A percentile compares a stretch with the other conserved stretches of the same genome.
These are phyloP conservation scores for Leptopilina myrica DNA, from an alignment of 2,888 invertebrate species.

Conservation along the genomic window DNA sequence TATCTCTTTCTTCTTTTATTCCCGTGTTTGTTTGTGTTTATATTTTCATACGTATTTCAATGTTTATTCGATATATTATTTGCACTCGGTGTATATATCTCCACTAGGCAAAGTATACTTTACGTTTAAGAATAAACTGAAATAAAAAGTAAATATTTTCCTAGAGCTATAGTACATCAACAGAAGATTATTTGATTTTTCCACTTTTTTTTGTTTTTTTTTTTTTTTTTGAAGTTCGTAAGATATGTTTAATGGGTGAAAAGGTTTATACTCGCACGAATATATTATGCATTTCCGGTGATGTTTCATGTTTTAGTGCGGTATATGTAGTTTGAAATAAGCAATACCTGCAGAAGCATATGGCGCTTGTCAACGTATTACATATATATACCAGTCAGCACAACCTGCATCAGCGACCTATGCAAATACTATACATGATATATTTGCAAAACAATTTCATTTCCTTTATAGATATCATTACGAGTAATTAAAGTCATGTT, in stretches of 20 bases:
- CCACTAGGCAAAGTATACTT: not conserved
- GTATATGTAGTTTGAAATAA: not conserved
- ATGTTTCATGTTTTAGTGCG: not conserved
- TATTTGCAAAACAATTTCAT: constrained; percentile 5
- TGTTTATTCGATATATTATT: constrained; percentile 4
- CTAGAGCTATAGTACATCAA: not conserved
- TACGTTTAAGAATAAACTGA: constrained; percentile 5
- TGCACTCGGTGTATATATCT: not conserved
- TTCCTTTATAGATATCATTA: not conserved
- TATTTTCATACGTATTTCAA: not conserved
- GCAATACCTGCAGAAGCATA: not conserved
- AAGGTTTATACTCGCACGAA: not conserved
- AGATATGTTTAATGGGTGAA: not conserved
- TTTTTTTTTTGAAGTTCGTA: not conserved
- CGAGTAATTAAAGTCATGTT: not conserved
- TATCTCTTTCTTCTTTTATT: not conserved
- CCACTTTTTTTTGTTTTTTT: not conserved
- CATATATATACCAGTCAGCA: not conserved
- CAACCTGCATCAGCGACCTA: not conserved
- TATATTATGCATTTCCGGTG: not conserved
- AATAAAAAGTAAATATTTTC: constrained; percentile 15
- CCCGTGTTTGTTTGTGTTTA: not conserved
- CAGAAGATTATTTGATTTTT: too few relatives aligned
- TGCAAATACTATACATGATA: not conserved
- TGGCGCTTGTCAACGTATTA: not conserved